Evolutionary conservation across 2,113 vertebrate species (phyloP).

Genomic region (Nothoprocta perdicaria): DNA sequence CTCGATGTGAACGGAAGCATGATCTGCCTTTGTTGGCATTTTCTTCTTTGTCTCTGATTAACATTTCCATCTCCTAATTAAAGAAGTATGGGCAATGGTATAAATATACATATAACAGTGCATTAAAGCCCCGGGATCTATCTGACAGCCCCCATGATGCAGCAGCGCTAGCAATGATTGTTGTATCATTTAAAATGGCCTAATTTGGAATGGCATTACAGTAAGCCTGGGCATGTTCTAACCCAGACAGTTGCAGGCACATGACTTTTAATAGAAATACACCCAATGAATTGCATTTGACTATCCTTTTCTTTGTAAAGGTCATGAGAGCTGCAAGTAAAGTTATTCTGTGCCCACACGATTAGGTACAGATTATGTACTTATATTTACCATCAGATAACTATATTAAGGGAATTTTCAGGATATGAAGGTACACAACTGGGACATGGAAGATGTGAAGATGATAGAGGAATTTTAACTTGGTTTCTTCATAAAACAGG

Average conservation of each 20-base stretch:
- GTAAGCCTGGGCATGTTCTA: neutral
- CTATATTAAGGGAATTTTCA: neutral
- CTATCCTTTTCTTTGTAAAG: constrained; percentile 6
- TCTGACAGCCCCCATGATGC: constrained; percentile 55
- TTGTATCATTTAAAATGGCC: neutral
- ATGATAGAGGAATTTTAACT: neutral
- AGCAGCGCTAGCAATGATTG: constrained; percentile 29
- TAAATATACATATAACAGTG: constrained; percentile 13
- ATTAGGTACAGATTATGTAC: neutral
- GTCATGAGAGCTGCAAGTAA: neutral
- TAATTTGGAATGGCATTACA: constrained; percentile 29
- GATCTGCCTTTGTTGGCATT: constrained; percentile 49
- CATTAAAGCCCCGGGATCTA: constrained; percentile 26
- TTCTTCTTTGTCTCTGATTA: constrained; percentile 48
- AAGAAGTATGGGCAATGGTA: neutral
- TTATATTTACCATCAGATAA: neutral
- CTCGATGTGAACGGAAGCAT: neutral
- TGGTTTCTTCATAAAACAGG: neutral
- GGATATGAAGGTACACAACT: neutral
- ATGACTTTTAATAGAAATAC: constrained; percentile 16
- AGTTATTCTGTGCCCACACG: neutral
- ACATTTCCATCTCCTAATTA: constrained; percentile 36
- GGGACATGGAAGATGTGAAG: neutral
- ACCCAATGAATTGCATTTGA: neutral
- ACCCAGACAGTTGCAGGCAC: constrained; percentile 52